Evolutionary conservation across 2,113 vertebrate genomes (phyloP).

Genomic region (Dipodomys spectabilis): DNA sequence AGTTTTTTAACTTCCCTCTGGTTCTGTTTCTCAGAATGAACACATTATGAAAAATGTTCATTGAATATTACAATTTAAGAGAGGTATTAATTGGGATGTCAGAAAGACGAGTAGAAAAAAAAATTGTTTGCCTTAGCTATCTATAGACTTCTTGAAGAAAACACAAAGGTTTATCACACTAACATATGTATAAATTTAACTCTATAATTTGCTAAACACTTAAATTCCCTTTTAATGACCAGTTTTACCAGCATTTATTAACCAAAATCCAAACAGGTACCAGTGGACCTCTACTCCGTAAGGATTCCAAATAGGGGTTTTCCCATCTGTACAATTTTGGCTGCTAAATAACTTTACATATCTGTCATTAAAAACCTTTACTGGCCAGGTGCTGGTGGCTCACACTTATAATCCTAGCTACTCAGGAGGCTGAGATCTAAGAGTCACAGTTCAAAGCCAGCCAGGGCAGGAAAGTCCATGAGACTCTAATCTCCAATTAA

Average conservation of each 20-base stretch:
- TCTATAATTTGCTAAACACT: constrained; percentile 44
- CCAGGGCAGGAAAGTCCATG: too few species aligned
- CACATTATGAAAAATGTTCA: constrained; percentile 52
- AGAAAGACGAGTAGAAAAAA: constrained; percentile 45
- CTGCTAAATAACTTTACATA: background rate
- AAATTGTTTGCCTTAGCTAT: constrained; percentile 56
- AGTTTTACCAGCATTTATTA: constrained; percentile 20
- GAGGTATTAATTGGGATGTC: constrained; percentile 50
- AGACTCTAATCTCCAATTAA: too few species aligned
- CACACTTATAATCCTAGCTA: too few species aligned
- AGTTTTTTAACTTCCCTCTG: constrained; percentile 63
- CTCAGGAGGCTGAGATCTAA: too few species aligned
- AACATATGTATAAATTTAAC: constrained; percentile 16
- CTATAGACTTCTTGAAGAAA: constrained; percentile 62
- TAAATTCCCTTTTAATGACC: background rate
- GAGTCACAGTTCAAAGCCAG: too few species aligned
- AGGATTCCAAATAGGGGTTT: background rate
- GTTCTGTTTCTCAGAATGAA: constrained; percentile 65
- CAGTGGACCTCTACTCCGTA: background rate
- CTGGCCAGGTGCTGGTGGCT: background rate
- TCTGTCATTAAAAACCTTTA: constrained; percentile 47
- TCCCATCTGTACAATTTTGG: constrained; percentile 1
- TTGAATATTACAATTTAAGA: constrained; percentile 65
- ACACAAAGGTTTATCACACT: constrained; percentile 58
- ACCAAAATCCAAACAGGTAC: background rate